Conservation (phyloP, 1,140 invertebrate genomes). For the Adelges cooleyi region DNA sequence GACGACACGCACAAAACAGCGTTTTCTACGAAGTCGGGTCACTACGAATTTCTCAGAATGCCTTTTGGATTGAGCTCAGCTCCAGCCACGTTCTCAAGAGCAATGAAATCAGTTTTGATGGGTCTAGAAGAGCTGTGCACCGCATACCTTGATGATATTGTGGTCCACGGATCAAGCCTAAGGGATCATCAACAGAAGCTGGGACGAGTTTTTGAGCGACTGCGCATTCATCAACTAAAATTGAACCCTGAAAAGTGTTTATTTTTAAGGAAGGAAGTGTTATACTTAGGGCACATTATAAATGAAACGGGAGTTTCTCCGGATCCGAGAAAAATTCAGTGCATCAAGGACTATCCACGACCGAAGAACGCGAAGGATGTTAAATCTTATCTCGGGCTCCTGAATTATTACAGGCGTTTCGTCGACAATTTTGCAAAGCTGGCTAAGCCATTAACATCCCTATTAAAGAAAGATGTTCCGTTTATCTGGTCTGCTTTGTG, state of each 20-base stretch:
- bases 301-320: not conserved
- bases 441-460: conserved; percentile 35
- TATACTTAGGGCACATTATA: conserved; percentile 23
- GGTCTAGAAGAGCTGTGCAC: conserved; percentile 39
- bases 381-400: conserved; percentile 36
- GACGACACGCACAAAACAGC: not conserved
- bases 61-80: conserved; percentile 40
- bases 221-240: not conserved
- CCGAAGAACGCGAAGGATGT: conserved; percentile 36
- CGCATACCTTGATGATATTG: too few species aligned
- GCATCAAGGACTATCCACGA: conserved; percentile 37
- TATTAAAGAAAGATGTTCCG: too few species aligned
- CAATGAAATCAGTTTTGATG: conserved; percentile 39
- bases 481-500: too few species aligned
- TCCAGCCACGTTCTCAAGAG: too few species aligned
- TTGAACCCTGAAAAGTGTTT: conserved; percentile 5
- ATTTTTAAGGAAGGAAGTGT: not conserved
- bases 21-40: too few species aligned
- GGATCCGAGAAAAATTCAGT: conserved; percentile 30
- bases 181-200: too few species aligned
- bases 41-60: too few species aligned
- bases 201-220: not conserved
- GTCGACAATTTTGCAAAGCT: conserved; percentile 35
- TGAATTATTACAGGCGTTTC: conserved; percentile 37
- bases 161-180: too few species aligned